Evolutionary conservation across 1,140 invertebrate genomes (phyloP), one percentile per base, ranked within the genome.

Genomic region (Sycophaga agraensis): DNA sequence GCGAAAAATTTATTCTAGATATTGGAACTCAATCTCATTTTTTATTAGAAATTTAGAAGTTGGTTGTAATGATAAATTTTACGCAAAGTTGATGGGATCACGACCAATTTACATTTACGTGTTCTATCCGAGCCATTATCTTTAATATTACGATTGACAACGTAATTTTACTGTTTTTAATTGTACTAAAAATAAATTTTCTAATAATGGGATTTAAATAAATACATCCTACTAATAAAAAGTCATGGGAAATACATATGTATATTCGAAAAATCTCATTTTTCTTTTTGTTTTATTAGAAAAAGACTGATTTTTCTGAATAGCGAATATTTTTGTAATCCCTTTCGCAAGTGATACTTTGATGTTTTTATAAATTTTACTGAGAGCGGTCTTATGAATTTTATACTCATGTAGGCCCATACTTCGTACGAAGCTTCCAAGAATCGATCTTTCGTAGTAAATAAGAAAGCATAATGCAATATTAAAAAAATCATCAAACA

Each of bases 401-500:
- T n/a, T 54, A 21, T 8, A 39, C 22, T 12, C 8, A 58, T 39
- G 0, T 76, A 69, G 75, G 76, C 73, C 70, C 73, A 71, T 37
- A 71, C 68, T 75, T n/a, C 8, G 9, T 70, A 71, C 73, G 66
- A 59, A 76, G 70, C 68, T 67, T 51, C 74, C 70, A 69, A 73
- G 67, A 78, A 79, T 77, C 71, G 73, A 73, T 77, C 72, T 9
- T 62, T 34, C 14, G 39, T 72, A 73, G 62, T 72, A 69, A 51
- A 59, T 74, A 70, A 72, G 66, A 67, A 66, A 63, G 45, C 39
- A 54, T 40, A 63, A 60, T 57, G 49, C 43, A 67, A 54, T 60
- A 58, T 34, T 37, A 59, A 54, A 40, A 50, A 61, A 56, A 7
- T 39, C n/a, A 2, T 35, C 24, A 53, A 50, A 67, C 62, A 50